phyloP scores from a whole-genome alignment of 2,113 vertebrate genomes.

The Rhea pennata region DNA sequence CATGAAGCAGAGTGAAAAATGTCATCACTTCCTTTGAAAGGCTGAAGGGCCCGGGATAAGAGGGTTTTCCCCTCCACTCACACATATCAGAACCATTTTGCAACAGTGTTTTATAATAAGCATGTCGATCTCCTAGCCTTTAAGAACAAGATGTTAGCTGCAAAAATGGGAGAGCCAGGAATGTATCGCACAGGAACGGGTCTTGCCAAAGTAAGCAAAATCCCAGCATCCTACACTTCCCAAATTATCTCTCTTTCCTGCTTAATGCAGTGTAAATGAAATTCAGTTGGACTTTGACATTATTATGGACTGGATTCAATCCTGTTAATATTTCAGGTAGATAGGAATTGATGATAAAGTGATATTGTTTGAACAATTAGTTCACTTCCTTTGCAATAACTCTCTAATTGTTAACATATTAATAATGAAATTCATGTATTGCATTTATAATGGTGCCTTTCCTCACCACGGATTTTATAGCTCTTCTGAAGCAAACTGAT shows the following conservation, averaged over 20 bases:
- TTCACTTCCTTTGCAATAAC: constrained; percentile 53
- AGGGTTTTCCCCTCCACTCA: neutral
- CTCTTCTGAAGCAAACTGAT: neutral
- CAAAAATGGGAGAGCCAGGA: constrained; percentile 23
- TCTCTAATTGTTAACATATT: constrained; percentile 28
- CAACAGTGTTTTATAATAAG: neutral
- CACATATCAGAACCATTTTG: neutral
- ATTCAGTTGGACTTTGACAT: constrained; percentile 40
- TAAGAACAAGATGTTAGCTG: neutral
- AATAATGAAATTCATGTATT: neutral
- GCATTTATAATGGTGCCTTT: constrained; percentile 51
- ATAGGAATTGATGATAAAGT: constrained; percentile 51
- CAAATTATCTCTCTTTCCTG: constrained; percentile 63
- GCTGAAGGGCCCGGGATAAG: neutral
- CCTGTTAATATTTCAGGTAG: constrained; percentile 11
- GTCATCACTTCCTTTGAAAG: neutral
- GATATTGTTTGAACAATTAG: constrained; percentile 26
- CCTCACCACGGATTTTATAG: constrained; percentile 27
- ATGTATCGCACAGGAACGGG: neutral
- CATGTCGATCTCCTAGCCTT: neutral
- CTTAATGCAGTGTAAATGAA: constrained; percentile 59
- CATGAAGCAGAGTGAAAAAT: neutral
- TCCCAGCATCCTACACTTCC: constrained; percentile 42
- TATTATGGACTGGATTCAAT: constrained; percentile 16
- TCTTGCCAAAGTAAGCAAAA: constrained; percentile 43